Evolutionary conservation across 2,113 vertebrate genomes (phyloP), one percentile per base, ranked within the genome.

Genomic region (Nibea albiflora): DNA sequence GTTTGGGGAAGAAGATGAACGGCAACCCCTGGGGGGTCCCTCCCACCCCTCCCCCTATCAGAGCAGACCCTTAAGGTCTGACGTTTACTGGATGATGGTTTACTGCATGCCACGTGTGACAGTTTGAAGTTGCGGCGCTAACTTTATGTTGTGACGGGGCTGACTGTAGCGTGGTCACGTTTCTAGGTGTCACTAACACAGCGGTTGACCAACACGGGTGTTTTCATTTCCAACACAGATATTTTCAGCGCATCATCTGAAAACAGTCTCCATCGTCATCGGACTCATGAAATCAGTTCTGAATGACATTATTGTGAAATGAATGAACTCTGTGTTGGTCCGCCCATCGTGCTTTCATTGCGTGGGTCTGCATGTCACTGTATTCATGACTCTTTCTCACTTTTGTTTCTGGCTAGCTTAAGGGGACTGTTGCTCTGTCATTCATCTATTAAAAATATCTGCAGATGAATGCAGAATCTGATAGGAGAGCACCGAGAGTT

Each of bases 61-160:
- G 81, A 87, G 80, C 57, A 7, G 83, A 88, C 81, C 88, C 46
- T 78, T 89, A 80, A 88, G 90, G 89, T 93, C 83, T 22, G 72
- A 58, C 22, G 15, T 52, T 24, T 49, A 5, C 44, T 52, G 50
- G 71, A n/a, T n/a, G n/a, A n/a, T n/a, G n/a, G n/a, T n/a, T n/a
- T 63, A 66, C 77, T 69, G 78, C 73, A 78, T 80, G 69, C 3
- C 19, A 4, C 9, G 12, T 28, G 46, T 73, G 60, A 64, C 46
- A 0, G 50, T 24, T 17, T 61, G 17, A n/a, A 22, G 31, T 50
- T 50, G 0, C 10, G 0, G 16, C 35, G 20, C 61, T 73, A 68
- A 63, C 73, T 1, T 42, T 28, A 4, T 15, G 56, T 14, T 67
- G 46, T 67, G 68, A 39, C 20, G 7, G n/a, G 56, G 20, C 1